These are phyloP conservation scores for Syngnathus scovelli DNA, from an alignment of 2,113 vertebrate species.

Conservation along the genomic window DNA sequence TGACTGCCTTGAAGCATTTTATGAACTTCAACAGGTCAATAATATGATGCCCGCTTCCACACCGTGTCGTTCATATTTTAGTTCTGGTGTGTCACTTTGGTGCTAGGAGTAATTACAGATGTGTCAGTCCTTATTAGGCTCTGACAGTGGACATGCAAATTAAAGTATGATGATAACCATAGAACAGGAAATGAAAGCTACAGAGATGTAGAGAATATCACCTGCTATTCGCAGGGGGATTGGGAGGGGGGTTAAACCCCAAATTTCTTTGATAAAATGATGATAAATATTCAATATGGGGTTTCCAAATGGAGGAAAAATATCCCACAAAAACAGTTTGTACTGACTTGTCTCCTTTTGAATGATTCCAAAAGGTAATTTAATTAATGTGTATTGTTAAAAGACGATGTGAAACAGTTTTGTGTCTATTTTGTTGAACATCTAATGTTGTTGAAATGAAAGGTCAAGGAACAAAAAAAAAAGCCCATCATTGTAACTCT, in stretches of 20 bases:
- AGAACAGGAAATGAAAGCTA: neutral
- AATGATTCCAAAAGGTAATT: neutral
- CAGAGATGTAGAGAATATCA: neutral
- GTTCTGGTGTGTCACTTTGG: constrained; percentile 1
- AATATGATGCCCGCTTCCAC: neutral
- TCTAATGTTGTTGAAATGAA: neutral
- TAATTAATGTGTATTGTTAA: neutral
- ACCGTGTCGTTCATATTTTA: neutral
- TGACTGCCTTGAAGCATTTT: neutral
- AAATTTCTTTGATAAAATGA: no score
- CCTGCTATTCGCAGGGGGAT: no score
- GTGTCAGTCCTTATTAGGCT: neutral
- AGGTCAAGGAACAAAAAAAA: neutral
- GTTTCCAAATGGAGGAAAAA: no score
- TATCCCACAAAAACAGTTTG: no score
- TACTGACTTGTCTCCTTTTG: no score
- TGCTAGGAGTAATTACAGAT: neutral
- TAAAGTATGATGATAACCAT: neutral
- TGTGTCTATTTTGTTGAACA: neutral
- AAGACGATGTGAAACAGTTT: neutral
- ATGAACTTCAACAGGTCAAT: neutral
- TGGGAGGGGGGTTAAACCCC: no score
- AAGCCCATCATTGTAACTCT: neutral
- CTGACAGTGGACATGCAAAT: neutral
- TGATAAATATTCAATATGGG: no score